These are phyloP conservation scores for Larimichthys crocea DNA, from an alignment of 2,113 vertebrate species.

Conservation along the genomic window DNA sequence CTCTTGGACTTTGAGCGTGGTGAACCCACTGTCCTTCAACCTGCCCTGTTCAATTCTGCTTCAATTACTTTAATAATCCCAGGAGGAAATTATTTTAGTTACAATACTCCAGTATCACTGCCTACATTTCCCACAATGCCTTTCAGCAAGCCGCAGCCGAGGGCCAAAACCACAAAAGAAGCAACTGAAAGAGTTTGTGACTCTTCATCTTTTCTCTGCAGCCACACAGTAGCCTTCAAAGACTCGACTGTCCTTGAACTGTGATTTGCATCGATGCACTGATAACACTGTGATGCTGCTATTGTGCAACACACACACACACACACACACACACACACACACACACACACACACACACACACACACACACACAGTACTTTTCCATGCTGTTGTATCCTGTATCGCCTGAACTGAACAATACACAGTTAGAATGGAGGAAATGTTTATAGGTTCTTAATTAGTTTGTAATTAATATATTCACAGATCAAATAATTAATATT, in stretches of 20 bases:
- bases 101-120: too few relatives aligned
- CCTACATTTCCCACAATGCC: conserved; percentile 22
- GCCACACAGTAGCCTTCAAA: conserved; percentile 8
- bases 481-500: neutral
- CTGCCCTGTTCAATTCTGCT: neutral
- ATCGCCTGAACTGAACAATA: neutral
- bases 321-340: conserved; percentile 2
- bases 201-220: neutral
- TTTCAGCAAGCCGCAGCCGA: neutral
- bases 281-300: conserved; percentile 15
- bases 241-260: conserved; percentile 36
- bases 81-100: too few relatives aligned
- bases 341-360: conserved; percentile 9
- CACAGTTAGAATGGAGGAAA: too few relatives aligned
- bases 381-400: neutral
- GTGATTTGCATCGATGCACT: neutral
- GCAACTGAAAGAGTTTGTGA: neutral
- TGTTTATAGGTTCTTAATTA: too few relatives aligned
- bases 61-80: neutral
- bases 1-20: neutral
- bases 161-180: too few relatives aligned
- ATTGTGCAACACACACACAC: conserved; percentile 42
- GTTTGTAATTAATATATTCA: neutral
- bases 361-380: neutral
- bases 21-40: neutral